Evolutionary conservation across 2,797 vertebrate species (phyloP).

Genomic region (Helicolenus hilgendorfi): DNA sequence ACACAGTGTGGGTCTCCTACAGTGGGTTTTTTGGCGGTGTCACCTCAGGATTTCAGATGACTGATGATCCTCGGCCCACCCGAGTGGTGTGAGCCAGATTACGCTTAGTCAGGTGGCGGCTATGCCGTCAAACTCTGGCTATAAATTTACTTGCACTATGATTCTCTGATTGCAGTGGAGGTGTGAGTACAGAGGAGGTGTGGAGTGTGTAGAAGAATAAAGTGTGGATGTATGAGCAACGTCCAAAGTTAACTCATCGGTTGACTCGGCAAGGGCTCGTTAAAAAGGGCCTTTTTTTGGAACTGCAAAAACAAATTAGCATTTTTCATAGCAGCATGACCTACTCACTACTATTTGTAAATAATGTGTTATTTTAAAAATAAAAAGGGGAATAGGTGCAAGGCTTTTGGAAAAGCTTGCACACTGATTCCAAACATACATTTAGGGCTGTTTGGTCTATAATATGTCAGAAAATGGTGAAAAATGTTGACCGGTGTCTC

Average conservation of each 20-base stretch:
- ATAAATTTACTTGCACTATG: not conserved
- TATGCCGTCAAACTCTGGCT: not conserved
- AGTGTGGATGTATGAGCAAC: not conserved
- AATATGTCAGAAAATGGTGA: too few species aligned
- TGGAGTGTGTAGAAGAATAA: conserved; percentile 4
- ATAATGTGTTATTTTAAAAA: not conserved
- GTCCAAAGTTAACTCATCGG: not conserved
- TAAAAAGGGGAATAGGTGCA: not conserved
- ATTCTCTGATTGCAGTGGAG: not conserved
- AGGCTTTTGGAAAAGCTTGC: not conserved
- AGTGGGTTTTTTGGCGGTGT: conserved; percentile 19
- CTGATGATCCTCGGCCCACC: conserved; percentile 38
- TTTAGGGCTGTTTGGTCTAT: too few species aligned
- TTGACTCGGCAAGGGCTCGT: not conserved
- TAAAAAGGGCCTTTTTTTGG: not conserved
- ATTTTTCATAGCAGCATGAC: not conserved
- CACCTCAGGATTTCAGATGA: conserved; percentile 48
- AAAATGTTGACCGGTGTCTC: too few species aligned
- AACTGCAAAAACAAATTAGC: not conserved
- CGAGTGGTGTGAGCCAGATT: not conserved
- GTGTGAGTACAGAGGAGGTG: conserved; percentile 23
- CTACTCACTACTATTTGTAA: not conserved
- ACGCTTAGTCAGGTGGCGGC: conserved; percentile 22
- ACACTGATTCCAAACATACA: not conserved
- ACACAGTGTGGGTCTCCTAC: conserved; percentile 36